A percentile compares a stretch with the other conserved stretches of the same genome.
Conservation (phyloP, 2,797 vertebrate genomes). For the Gymnothorax javanicus region DNA sequence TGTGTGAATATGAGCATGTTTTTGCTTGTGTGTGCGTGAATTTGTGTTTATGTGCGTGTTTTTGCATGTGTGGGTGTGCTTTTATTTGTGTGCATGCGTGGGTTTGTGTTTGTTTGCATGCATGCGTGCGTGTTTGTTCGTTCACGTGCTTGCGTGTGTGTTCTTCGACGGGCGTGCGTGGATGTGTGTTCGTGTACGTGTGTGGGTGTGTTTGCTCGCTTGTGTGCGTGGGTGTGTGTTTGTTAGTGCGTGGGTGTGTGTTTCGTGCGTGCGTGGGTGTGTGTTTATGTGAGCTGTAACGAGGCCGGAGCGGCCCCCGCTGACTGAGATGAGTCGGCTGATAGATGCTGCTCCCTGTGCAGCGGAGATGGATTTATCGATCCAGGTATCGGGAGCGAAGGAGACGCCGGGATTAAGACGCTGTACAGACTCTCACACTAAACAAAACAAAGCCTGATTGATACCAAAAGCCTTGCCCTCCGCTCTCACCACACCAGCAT, state of each 20-base stretch:
- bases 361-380: conserved; percentile 22
- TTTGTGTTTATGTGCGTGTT: conserved; percentile 27
- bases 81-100: conserved; percentile 16
- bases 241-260: conserved; percentile 21
- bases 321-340: conserved; percentile 14
- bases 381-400: neutral
- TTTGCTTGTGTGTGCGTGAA: conserved; percentile 22
- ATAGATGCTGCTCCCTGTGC: neutral
- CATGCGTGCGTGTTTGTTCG: conserved; percentile 15
- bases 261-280: conserved; percentile 29
- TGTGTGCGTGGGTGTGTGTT: conserved; percentile 10
- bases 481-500: neutral
- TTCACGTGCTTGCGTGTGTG: conserved; percentile 11
- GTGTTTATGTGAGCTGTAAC: neutral
- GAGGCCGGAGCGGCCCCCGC: conserved; percentile 14
- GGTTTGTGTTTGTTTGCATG: neutral
- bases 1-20: conserved; percentile 2
- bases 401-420: neutral
- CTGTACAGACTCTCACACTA: neutral
- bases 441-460: conserved; percentile 30
- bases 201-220: conserved; percentile 20
- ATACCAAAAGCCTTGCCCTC: neutral
- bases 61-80: neutral
- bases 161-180: neutral
- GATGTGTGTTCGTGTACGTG: neutral